Evolutionary conservation across 2,888 invertebrate genomes (phyloP), one percentile per base, ranked within the genome.

Genomic region (Elegia similella): DNA sequence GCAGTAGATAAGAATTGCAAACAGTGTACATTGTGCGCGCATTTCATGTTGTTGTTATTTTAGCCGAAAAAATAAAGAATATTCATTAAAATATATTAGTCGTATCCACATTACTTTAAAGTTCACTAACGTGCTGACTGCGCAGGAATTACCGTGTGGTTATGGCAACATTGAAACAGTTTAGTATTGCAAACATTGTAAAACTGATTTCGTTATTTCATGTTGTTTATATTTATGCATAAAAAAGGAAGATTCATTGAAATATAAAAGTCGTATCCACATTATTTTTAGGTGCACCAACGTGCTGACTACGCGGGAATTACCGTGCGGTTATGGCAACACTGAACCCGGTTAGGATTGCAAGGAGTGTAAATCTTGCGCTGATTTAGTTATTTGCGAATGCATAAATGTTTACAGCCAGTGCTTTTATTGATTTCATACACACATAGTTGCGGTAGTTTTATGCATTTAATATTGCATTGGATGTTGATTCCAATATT

Each of bases 351-450:
- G 13, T 38, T 48, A 13, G 29, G 15, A 38, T 48, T 50, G 50
- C 50, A 34, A 34, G 34, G 17, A 50, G 16, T 34, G 38, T 34
- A 50, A 38, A 34, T 48, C 15, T 15, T 12, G 50, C 46, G 12
- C 34, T 50, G 50, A 50, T 50, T 50, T 50, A 12, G 50, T 50
- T 50, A 50, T 32, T 50, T 16, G 34, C 34, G 34, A 30, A 16
- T 38, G 16, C 34, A 34, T 50, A 30, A 50, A 50, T 34, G 13
- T 17, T 50, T n/a, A 12, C 5, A 23, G 38, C 3, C 10, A 12
- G n/a, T 12, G 38, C 38, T 38, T 38, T 38, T 38, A 38, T 38
- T 38, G 38, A 38, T 38, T 38, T 38, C 5, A n/a, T 10, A 38
- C 38, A 38, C n/a, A 38, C 38, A 12, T 38, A 10, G n/a, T 38